Percentiles rank a stretch among this genome's conserved stretches.
Conservation (phyloP, 2,888 invertebrate species). For the Conus canariensis region DNA sequence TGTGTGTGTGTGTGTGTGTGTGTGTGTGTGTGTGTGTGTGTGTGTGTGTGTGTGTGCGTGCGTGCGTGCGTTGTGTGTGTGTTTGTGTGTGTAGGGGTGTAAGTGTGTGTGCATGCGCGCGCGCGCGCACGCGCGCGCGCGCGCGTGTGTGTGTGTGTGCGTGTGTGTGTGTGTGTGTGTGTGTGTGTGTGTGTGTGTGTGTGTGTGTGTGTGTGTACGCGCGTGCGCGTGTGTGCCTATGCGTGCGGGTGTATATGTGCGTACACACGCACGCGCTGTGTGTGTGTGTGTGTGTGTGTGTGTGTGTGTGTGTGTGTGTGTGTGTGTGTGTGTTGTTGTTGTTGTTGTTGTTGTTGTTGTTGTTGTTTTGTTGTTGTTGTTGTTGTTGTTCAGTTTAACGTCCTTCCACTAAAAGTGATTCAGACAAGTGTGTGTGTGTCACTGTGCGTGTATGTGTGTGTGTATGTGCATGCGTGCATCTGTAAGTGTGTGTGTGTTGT, state of each 20-base stretch:
- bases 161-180: neutral
- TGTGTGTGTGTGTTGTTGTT: neutral
- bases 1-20: too few relatives aligned
- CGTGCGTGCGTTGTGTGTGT: too few relatives aligned
- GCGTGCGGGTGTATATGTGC: neutral
- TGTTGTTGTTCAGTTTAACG: too few relatives aligned
- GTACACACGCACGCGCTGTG: neutral
- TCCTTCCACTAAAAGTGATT: too few relatives aligned
- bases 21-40: too few relatives aligned
- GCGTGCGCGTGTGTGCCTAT: neutral
- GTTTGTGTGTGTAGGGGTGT: too few relatives aligned
- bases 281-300: slow-evolving; percentile 24
- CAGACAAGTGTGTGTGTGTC: too few relatives aligned
- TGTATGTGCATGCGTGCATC: neutral
- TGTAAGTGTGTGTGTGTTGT: slow-evolving; percentile 11
- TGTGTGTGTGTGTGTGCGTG: too few relatives aligned
- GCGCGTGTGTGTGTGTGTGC: neutral
- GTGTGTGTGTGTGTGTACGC: neutral
- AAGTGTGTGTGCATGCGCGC: neutral
- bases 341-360: too few relatives aligned
- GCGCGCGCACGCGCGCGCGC: neutral
- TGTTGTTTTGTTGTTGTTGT: too few relatives aligned
- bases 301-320: neutral
- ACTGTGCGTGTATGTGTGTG: slow-evolving; percentile 19
- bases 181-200: slow-evolving; percentile 15